These are phyloP conservation scores for Trachemys scripta DNA, from an alignment of 2,113 vertebrate genomes.

Conservation along the genomic window DNA sequence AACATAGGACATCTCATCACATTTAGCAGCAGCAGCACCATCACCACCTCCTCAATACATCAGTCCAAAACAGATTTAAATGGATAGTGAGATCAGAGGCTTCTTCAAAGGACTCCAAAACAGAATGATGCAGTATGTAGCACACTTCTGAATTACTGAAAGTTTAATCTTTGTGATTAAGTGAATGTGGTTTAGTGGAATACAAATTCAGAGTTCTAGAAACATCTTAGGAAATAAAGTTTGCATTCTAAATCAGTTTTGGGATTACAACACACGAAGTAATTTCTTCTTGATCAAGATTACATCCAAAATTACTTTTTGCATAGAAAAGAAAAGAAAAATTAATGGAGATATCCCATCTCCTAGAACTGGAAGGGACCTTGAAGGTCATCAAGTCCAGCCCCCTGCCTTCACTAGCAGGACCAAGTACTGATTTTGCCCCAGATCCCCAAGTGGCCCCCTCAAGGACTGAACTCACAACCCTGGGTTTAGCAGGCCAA, in stretches of 20 bases:
- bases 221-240: not conserved
- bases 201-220: not conserved
- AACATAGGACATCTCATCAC: not conserved
- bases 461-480: too few relatives aligned
- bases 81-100: not conserved
- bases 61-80: not conserved
- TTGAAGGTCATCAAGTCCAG: too few relatives aligned
- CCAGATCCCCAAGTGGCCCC: too few relatives aligned
- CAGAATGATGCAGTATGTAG: not conserved
- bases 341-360: too few relatives aligned
- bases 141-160: not conserved
- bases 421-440: too few relatives aligned
- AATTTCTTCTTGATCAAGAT: not conserved
- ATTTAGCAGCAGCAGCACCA: not conserved
- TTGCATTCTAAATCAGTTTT: not conserved
- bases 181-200: not conserved
- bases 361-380: too few relatives aligned
- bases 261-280: not conserved
- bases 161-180: not conserved
- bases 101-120: not conserved
- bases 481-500: too few relatives aligned
- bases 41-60: not conserved
- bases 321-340: not conserved
- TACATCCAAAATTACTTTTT: not conserved
- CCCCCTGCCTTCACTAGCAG: too few relatives aligned